phyloP scores from a whole-genome alignment of 2,797 vertebrate species.

The Pseudochirops corinnae region DNA sequence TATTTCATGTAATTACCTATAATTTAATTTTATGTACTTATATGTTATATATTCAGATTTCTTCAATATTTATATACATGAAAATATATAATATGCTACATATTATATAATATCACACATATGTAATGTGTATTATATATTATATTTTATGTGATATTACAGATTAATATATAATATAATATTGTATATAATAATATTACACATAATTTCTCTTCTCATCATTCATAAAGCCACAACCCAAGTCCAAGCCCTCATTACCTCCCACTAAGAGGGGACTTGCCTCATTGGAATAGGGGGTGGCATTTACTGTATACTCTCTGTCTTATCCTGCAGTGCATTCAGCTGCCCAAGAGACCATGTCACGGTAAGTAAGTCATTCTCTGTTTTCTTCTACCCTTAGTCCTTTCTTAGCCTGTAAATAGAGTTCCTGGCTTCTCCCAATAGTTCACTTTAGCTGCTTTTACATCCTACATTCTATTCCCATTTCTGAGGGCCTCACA shows the following conservation, averaged over 20 bases:
- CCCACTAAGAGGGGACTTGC: not conserved
- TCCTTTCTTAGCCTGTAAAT: not conserved
- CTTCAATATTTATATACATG: not conserved
- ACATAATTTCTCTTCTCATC: not conserved
- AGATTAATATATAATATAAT: no score
- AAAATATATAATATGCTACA: not conserved
- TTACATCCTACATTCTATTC: not conserved
- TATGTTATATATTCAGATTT: not conserved
- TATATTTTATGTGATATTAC: not conserved
- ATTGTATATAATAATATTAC: not conserved
- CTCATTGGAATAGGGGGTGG: not conserved
- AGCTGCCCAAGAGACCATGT: slow-evolving; percentile 57
- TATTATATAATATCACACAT: not conserved
- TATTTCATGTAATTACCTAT: not conserved
- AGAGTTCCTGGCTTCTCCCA: not conserved
- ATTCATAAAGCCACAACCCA: not conserved
- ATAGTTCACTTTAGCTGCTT: not conserved
- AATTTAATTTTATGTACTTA: not conserved
- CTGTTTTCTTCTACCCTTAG: not conserved
- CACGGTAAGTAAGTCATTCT: slow-evolving; percentile 80
- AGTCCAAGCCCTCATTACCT: not conserved
- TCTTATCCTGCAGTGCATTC: slow-evolving; percentile 75
- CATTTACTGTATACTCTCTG: slow-evolving; percentile 43
- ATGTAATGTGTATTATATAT: not conserved
- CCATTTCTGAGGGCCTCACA: not conserved